Evolutionary conservation across 2,888 invertebrate genomes (phyloP).

Genomic region (Nephrotoma flavescens): DNA sequence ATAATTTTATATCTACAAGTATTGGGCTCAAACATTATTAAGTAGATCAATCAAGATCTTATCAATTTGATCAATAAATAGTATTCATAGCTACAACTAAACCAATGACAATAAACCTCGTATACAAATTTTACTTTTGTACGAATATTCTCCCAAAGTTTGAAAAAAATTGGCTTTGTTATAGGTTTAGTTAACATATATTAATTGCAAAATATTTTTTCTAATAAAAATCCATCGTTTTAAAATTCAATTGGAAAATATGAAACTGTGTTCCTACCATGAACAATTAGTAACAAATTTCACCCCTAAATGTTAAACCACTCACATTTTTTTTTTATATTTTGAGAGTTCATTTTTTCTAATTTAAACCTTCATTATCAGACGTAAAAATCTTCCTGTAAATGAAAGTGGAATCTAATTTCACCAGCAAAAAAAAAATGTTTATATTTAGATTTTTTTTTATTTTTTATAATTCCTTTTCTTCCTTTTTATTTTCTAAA

Average conservation of each 20-base stretch:
- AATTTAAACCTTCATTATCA: slow-evolving; percentile 2
- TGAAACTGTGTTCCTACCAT: background rate
- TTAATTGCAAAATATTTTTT: too few species aligned
- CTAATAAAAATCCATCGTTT: too few species aligned
- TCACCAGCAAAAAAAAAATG: background rate
- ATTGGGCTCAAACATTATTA: too few species aligned
- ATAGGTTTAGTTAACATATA: too few species aligned
- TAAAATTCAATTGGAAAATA: background rate
- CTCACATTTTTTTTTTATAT: background rate
- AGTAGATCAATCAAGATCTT: too few species aligned
- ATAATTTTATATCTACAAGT: too few species aligned
- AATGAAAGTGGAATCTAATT: background rate
- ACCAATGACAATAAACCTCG: too few species aligned
- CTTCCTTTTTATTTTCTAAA: background rate
- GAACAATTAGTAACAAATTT: background rate
- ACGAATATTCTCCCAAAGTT: too few species aligned
- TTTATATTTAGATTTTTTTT: background rate
- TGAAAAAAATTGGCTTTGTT: too few species aligned
- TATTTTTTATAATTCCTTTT: background rate
- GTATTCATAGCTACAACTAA: too few species aligned
- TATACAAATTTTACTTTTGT: too few species aligned
- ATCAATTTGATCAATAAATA: too few species aligned
- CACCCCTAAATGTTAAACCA: background rate
- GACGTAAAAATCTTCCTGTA: slow-evolving; percentile 1
- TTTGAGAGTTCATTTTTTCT: background rate